These are phyloP conservation scores for Magallana angulata DNA, from an alignment of 1,140 invertebrate genomes.

Conservation along the genomic window DNA sequence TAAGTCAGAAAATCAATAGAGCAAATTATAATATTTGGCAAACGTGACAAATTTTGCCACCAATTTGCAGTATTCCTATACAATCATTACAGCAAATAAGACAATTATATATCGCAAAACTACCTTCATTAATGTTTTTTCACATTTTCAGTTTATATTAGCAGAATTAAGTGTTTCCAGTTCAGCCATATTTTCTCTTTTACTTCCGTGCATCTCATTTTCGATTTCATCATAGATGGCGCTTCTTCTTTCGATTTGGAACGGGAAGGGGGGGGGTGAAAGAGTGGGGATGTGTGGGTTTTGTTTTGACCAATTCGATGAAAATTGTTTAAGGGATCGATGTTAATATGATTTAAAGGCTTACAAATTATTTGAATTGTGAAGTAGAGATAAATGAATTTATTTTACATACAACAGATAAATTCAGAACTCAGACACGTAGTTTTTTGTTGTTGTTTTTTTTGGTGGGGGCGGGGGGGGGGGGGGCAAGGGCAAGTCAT, in stretches of 20 bases:
- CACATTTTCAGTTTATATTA: slow-evolving; percentile 14
- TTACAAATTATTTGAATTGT: too few species aligned
- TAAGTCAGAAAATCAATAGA: slow-evolving; percentile 26
- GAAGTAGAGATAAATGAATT: too few species aligned
- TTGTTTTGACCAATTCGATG: too few species aligned
- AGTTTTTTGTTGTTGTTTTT: too few species aligned
- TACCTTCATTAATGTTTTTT: not conserved
- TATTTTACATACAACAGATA: too few species aligned
- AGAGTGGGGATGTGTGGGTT: too few species aligned
- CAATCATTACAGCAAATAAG: not conserved
- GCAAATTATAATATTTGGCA: slow-evolving; percentile 12
- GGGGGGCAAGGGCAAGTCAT: too few species aligned
- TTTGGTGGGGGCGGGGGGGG: too few species aligned
- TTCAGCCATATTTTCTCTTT: slow-evolving; percentile 8
- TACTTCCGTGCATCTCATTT: slow-evolving; percentile 45
- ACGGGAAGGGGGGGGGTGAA: too few species aligned
- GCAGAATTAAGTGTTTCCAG: slow-evolving; percentile 2
- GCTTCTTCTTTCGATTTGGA: slow-evolving; percentile 8
- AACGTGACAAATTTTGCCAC: not conserved
- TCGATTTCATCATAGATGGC: not conserved
- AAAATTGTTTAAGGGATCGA: too few species aligned
- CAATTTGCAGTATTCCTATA: not conserved
- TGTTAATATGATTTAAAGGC: too few species aligned
- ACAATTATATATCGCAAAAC: not conserved
- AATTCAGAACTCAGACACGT: too few species aligned